These are phyloP conservation scores for Tenrec ecaudatus DNA, from an alignment of 2,113 vertebrate species.

Conservation along the genomic window DNA sequence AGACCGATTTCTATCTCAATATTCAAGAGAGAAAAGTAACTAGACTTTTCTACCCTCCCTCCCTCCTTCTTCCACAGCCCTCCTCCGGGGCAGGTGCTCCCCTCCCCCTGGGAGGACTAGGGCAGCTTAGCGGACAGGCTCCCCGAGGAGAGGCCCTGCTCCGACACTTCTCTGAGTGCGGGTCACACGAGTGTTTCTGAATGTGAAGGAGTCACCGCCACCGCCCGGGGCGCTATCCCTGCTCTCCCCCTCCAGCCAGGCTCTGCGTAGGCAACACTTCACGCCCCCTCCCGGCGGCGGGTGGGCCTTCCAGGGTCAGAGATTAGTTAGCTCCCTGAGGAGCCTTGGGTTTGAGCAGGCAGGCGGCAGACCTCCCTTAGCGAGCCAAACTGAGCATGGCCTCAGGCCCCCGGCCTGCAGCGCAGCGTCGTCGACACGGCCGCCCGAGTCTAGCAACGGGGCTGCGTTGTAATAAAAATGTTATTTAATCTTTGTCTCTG, in stretches of 20 bases:
- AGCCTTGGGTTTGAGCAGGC: not conserved
- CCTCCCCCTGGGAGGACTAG: conserved; percentile 18
- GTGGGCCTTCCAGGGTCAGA: not conserved
- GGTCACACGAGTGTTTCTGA: not conserved
- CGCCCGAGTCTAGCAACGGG: conserved; percentile 90
- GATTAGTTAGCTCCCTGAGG: not conserved
- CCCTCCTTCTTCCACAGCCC: no score
- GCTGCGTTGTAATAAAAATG: conserved; percentile 91
- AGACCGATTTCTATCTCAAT: conserved; percentile 59
- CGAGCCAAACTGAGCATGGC: conserved; percentile 50
- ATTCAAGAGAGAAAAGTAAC: conserved; percentile 56
- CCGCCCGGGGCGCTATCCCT: conserved; percentile 1
- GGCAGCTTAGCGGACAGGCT: conserved; percentile 58
- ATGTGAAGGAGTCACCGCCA: not conserved
- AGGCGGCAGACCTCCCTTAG: not conserved
- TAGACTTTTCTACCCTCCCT: not conserved
- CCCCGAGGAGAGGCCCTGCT: not conserved
- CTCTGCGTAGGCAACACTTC: rapidly evolving
- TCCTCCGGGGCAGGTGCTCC: conserved; percentile 25
- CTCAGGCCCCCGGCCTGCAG: conserved; percentile 74
- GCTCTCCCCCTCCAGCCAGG: not conserved
- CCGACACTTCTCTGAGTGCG: not conserved
- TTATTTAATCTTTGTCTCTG: conserved; percentile 95
- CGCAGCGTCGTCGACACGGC: conserved; percentile 80
- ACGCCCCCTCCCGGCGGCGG: not conserved